These are phyloP conservation scores for Zhengitettix transpicula DNA, from an alignment of 2,888 invertebrate species.

Conservation along the genomic window DNA sequence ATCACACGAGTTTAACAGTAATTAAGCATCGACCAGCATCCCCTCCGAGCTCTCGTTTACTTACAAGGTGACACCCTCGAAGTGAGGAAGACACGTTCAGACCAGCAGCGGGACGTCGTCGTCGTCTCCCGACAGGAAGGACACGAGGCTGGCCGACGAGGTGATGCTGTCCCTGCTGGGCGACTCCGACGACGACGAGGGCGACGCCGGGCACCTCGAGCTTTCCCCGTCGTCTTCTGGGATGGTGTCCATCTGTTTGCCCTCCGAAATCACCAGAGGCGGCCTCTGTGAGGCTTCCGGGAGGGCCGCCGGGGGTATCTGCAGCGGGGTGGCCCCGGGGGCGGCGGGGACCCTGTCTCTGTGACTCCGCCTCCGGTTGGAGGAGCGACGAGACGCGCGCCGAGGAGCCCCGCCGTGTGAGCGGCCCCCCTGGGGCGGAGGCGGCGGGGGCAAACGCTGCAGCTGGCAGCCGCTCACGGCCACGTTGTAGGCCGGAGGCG, in stretches of 20 bases:
- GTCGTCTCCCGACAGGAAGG: slow-evolving; percentile 7
- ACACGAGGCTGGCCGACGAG: slow-evolving; percentile 13
- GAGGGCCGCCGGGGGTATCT: not conserved
- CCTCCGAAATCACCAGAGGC: not conserved
- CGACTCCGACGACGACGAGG: slow-evolving; percentile 11
- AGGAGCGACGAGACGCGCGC: not conserved
- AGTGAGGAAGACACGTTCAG: not conserved
- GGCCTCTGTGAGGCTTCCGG: not conserved
- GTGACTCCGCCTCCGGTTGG: slow-evolving; percentile 1
- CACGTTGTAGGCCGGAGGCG: slow-evolving; percentile 31
- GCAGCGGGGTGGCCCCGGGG: not conserved
- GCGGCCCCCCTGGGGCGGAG: not conserved
- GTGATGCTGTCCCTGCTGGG: slow-evolving; percentile 17
- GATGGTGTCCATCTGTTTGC: not conserved
- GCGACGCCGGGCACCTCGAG: slow-evolving; percentile 1
- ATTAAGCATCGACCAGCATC: no score
- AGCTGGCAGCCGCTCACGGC: slow-evolving; percentile 19
- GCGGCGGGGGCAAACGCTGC: not conserved
- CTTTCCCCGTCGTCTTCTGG: not conserved
- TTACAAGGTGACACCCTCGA: no score
- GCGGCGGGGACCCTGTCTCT: not conserved
- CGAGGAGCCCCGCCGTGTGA: not conserved
- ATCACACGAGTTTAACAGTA: no score
- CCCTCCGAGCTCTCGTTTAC: no score
- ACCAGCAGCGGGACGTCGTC: slow-evolving; percentile 9